These are phyloP conservation scores for Ecliptopera silaceata DNA, from an alignment of 2,888 invertebrate genomes.

Conservation along the genomic window DNA sequence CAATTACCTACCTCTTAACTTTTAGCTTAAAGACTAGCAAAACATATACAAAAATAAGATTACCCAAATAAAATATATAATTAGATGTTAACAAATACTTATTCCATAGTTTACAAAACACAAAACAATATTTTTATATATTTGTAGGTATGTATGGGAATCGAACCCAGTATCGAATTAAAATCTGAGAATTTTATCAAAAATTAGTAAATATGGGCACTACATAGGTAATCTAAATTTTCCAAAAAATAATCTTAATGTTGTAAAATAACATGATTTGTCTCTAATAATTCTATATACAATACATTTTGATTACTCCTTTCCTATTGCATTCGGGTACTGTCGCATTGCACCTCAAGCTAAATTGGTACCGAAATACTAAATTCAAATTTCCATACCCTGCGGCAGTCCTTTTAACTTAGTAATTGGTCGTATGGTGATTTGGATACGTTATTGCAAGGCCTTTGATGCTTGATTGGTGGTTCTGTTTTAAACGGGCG, in stretches of 20 bases:
- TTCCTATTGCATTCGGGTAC: slow-evolving; percentile 63
- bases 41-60: too few species aligned
- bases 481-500: slow-evolving; percentile 28
- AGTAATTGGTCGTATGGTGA: slow-evolving; percentile 76
- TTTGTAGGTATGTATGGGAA: too few species aligned
- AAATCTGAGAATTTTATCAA: too few species aligned
- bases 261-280: slow-evolving; percentile 25
- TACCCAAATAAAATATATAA: too few species aligned
- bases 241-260: background rate
- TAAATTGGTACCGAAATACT: slow-evolving; percentile 80
- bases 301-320: slow-evolving; percentile 61
- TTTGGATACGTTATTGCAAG: slow-evolving; percentile 49
- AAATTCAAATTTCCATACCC: slow-evolving; percentile 80
- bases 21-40: too few species aligned
- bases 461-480: slow-evolving; percentile 76
- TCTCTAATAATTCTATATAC: slow-evolving; percentile 50
- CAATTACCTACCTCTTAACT: too few species aligned
- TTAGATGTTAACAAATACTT: too few species aligned
- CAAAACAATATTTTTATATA: too few species aligned
- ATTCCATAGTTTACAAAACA: too few species aligned
- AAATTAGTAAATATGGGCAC: too few species aligned
- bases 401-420: slow-evolving; percentile 70
- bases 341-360: slow-evolving; percentile 77
- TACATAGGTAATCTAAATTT: background rate
- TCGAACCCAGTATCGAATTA: too few species aligned